These are phyloP conservation scores for Scaptomyza reducta DNA, from an alignment of 2,888 invertebrate species.

Conservation along the genomic window DNA sequence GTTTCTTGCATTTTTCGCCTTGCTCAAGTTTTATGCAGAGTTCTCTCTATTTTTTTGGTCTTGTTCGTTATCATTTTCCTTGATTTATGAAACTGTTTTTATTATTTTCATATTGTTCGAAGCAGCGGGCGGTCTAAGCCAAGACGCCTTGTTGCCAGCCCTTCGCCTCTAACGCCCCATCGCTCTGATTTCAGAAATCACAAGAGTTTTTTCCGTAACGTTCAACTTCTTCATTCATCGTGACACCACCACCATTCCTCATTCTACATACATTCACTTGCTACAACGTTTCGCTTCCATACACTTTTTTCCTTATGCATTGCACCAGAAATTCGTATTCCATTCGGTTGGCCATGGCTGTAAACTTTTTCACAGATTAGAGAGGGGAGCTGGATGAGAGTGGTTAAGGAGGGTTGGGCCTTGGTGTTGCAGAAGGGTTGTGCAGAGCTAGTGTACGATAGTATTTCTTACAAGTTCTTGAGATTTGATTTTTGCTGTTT, in stretches of 20 bases:
- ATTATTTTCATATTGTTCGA: constrained; percentile 75
- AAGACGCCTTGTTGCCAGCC: constrained; percentile 8
- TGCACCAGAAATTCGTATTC: constrained; percentile 70
- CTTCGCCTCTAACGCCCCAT: constrained; percentile 19
- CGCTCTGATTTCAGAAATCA: constrained; percentile 65
- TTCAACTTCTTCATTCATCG: not conserved
- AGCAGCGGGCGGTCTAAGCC: constrained; percentile 36
- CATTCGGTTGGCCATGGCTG: constrained; percentile 60
- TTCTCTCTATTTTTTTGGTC: constrained; percentile 50
- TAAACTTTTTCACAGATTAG: constrained; percentile 56
- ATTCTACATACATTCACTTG: constrained; percentile 35
- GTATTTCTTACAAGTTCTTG: constrained; percentile 66
- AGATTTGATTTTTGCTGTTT: constrained; percentile 77
- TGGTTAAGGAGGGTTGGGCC: not conserved
- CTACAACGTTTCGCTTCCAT: constrained; percentile 22
- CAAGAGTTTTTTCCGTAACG: constrained; percentile 59
- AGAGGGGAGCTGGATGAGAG: not conserved
- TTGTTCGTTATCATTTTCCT: constrained; percentile 69
- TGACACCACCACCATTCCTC: constrained; percentile 17
- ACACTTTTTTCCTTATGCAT: constrained; percentile 50
- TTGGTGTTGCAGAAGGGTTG: constrained; percentile 20
- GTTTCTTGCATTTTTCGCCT: constrained; percentile 51
- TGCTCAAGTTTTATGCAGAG: constrained; percentile 69
- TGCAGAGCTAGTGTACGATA: constrained; percentile 40
- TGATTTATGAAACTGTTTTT: constrained; percentile 79